A percentile compares a stretch with the other conserved stretches of the same genome.
Evolutionary conservation across 1,140 invertebrate genomes (phyloP).

Genomic region (Diorhabda carinulata): DNA sequence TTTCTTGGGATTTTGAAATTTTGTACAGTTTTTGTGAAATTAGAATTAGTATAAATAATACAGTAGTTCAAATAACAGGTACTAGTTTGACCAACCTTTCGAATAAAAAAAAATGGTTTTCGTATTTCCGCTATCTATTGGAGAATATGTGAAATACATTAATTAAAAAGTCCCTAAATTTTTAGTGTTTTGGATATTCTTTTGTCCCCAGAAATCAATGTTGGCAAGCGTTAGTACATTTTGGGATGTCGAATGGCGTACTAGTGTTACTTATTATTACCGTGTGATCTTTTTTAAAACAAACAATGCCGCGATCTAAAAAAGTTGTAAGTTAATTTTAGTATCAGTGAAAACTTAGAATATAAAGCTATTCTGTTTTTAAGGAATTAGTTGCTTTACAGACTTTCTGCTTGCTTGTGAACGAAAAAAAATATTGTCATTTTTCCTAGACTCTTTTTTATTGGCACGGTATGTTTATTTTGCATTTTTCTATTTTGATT

Average conservation of each 20-base stretch:
- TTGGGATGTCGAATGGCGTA: conserved; percentile 32
- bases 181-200: conserved; percentile 45
- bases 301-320: conserved; percentile 40
- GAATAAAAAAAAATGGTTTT: conserved; percentile 23
- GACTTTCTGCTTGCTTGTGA: conserved; percentile 30
- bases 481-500: conserved; percentile 29
- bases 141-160: conserved; percentile 11
- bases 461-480: conserved; percentile 38
- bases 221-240: conserved; percentile 42
- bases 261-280: conserved; percentile 30
- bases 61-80: too few species aligned
- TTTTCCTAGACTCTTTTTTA: conserved; percentile 33
- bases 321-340: conserved; percentile 36
- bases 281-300: conserved; percentile 27
- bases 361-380: conserved; percentile 12
- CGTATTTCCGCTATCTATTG: conserved; percentile 22
- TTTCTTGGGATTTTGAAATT: too few species aligned
- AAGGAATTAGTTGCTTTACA: conserved; percentile 22
- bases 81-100: conserved; percentile 10
- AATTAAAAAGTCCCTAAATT: conserved; percentile 45
- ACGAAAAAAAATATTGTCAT: conserved; percentile 43
- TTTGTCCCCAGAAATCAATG: conserved; percentile 48
- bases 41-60: too few species aligned
- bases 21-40: too few species aligned
- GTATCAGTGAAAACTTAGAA: conserved; percentile 22